These are phyloP conservation scores for Botia almorhae DNA, from an alignment of 2,797 vertebrate species.

Conservation along the genomic window DNA sequence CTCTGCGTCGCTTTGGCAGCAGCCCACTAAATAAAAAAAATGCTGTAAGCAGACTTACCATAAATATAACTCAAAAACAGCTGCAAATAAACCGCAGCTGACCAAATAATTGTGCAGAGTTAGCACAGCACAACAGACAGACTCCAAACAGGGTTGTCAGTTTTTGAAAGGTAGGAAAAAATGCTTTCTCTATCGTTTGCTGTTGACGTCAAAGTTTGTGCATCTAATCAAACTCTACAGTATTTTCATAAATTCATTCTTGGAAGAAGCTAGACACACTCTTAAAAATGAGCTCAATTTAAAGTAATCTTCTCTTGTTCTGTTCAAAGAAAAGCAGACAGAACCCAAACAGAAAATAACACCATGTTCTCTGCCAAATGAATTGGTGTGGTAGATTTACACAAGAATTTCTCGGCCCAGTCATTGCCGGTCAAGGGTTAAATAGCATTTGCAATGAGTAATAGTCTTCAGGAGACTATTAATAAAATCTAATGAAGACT, in stretches of 20 bases:
- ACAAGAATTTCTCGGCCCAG: constrained; percentile 5
- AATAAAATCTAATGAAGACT: constrained; percentile 45
- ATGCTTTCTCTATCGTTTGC: too few species aligned
- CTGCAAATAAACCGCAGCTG: neutral
- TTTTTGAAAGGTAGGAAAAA: too few species aligned
- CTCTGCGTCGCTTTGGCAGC: neutral
- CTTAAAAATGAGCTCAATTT: too few species aligned
- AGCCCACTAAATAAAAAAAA: neutral
- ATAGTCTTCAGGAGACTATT: constrained; percentile 37
- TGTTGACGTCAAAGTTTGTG: too few species aligned
- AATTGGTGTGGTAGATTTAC: neutral
- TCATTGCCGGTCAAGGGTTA: constrained; percentile 17
- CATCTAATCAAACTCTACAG: too few species aligned
- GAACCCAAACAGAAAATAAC: constrained; percentile 1
- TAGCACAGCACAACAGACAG: neutral
- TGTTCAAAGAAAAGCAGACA: constrained; percentile 10
- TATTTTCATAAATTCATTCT: too few species aligned
- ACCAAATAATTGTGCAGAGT: neutral
- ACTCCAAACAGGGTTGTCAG: too few species aligned
- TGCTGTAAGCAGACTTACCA: too few species aligned
- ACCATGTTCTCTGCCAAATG: constrained; percentile 24
- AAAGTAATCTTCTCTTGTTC: too few species aligned
- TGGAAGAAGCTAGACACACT: too few species aligned
- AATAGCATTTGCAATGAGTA: constrained; percentile 43
- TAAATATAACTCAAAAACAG: constrained; percentile 22